Evolutionary conservation across 1,140 invertebrate genomes (phyloP), one percentile per base, ranked within the genome.

Genomic region (Argopecten irradians): DNA sequence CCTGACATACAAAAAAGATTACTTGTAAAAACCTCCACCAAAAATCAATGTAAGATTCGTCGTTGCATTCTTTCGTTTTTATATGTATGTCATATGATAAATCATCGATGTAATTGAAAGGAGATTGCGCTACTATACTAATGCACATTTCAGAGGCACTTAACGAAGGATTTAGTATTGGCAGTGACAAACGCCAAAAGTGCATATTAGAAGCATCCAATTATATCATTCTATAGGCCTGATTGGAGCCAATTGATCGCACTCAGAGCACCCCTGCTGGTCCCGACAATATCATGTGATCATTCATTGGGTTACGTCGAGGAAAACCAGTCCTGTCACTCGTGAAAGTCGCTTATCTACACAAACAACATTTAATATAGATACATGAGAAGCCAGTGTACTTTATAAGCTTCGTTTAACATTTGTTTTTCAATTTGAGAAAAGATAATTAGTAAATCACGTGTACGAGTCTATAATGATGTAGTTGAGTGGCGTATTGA

Each of bases 121-220:
- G 55, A n/a, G 55, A 71, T 71, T 71, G 55, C 28, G 22, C 55
- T 22, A 28, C 28, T n/a, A 1, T 71, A 71, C 55, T 71, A 71
- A 71, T 71, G 55, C 55, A 71, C 55, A 71, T 71, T 71, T 71
- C 55, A 71, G 55, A 71, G 13, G 55, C 55, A 71, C 55, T 71
- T 71, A 71, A 71, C 55, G 55, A 71, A 71, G 22, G 55, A n/a
- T 7, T 28, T 71, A n/a, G 22, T 71, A n/a, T 71, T 71, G 55
- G 8, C 55, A 71, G 11, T 71, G 55, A 71, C 55, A 71, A 71
- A 71, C 55, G 55, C 55, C 55, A 71, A 71, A 71, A 71, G 55
- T 71, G 55, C 55, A 71, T 71, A 71, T 71, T n/a, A 71, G 55
- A 5, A 71, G n/a, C 55, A 71, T n/a, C 55, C 55, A 71, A 71